A percentile compares a stretch with the other conserved stretches of the same genome.
These are phyloP conservation scores for Metopolophium dirhodum DNA, from an alignment of 1,140 invertebrate species.

Conservation along the genomic window DNA sequence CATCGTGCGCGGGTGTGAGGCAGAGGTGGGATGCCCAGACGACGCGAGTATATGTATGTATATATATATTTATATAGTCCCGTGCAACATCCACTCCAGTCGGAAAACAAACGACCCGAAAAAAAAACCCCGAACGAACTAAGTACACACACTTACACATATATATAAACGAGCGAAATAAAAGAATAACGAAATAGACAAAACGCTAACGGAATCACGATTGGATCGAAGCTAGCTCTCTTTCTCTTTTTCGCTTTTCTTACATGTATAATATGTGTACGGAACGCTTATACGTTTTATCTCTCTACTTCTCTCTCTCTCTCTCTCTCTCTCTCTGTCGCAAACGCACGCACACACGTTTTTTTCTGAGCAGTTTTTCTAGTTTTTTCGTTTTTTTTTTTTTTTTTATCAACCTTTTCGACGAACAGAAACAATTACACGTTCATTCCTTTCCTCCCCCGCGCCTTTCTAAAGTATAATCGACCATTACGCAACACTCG, in stretches of 20 bases:
- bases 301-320: neutral
- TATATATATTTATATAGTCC: neutral
- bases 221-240: neutral
- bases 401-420: conserved; percentile 12
- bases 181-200: conserved; percentile 33
- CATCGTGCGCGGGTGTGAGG: neutral
- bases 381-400: neutral
- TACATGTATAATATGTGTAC: neutral
- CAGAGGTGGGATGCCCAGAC: neutral
- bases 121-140: no score
- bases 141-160: neutral
- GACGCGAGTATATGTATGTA: neutral
- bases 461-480: neutral
- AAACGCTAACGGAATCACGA: conserved; percentile 40
- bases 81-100: neutral
- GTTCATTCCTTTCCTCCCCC: neutral
- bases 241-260: neutral
- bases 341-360: neutral
- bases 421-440: conserved; percentile 40
- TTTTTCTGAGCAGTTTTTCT: neutral
- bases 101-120: conserved; percentile 20
- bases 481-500: conserved; percentile 30
- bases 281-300: neutral
- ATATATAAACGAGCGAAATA: neutral
- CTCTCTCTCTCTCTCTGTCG: neutral